Evolutionary conservation across 2,888 invertebrate species (phyloP), one percentile per base, ranked within the genome.

Genomic region (Epinotia bilunana): DNA sequence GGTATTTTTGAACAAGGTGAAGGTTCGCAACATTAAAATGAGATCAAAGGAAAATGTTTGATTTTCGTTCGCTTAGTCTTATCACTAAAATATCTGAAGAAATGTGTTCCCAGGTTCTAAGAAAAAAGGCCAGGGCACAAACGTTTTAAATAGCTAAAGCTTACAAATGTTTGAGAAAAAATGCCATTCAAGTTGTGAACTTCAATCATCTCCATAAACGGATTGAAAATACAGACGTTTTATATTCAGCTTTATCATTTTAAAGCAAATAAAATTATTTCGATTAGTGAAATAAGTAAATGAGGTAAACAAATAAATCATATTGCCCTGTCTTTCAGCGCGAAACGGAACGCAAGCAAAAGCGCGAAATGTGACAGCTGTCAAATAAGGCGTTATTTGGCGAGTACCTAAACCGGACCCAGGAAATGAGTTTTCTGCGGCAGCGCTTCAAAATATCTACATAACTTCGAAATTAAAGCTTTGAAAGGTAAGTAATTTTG

Each of bases 281-380:
- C 55, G 0, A 55, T 1, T 16, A 55, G 7, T 55, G 13, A 16
- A 55, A 55, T 49, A 61, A 61, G 28, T 46, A 16, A 23, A 49
- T n/a, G n/a, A 43, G 43, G 5, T n/a, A 53, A 20, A 57, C 33
- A 61, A 70, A 70, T 53, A n/a, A n/a, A 16, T 49, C 6, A 49
- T 5, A 49, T 60, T 53, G 28, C 20, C 4, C 23, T 60, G n/a
- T 7, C 12, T 39, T 43, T 64, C 12, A 13, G 33, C 18, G 55
- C n/a, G 55, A 46, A 71, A 61, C 55, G 75, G 57, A 65, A 64
- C 63, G 18, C 49, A 43, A 39, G 13, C 39, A 57, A 72, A 68
- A 23, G 71, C 71, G 67, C 33, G 72, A 75, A 62, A 64, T 68
- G 61, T 73, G 76, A 73, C 76, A 76, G 64, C 64, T 73, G 73